These are phyloP conservation scores for Temnothorax longispinosus DNA, from an alignment of 1,140 invertebrate genomes.

Conservation along the genomic window DNA sequence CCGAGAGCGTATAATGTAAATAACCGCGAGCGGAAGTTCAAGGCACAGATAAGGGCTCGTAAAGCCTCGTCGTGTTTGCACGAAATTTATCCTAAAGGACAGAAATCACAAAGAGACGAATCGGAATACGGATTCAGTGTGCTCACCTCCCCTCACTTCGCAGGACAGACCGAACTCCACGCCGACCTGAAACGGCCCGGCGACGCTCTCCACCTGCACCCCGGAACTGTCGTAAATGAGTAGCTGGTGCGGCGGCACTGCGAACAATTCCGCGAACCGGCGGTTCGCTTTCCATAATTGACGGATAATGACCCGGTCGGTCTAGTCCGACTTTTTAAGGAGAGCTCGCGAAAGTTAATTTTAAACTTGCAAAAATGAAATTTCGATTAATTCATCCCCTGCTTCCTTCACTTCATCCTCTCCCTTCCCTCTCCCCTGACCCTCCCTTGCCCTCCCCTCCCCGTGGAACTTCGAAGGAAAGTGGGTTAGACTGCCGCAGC, in stretches of 20 bases:
- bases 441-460: neutral
- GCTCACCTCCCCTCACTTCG: constrained; percentile 95
- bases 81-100: constrained; percentile 11
- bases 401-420: no score
- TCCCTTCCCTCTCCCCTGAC: no score
- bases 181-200: constrained; percentile 94
- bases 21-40: neutral
- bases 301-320: constrained; percentile 29
- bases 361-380: constrained; percentile 54
- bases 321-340: constrained; percentile 24
- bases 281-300: constrained; percentile 42
- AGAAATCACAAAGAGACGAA: neutral
- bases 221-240: constrained; percentile 94
- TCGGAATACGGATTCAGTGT: constrained; percentile 20
- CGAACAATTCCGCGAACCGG: constrained; percentile 56
- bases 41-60: neutral
- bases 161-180: constrained; percentile 93
- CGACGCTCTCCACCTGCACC: constrained; percentile 89
- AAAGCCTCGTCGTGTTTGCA: neutral
- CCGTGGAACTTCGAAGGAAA: constrained; percentile 1
- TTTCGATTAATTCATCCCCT: constrained; percentile 45
- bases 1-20: neutral
- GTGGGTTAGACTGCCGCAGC: constrained; percentile 24
- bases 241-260: constrained; percentile 94
- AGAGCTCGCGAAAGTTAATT: constrained; percentile 49